Evolutionary conservation across 2,888 invertebrate species (phyloP), one percentile per base, ranked within the genome.

Genomic region (Petrolisthes cinctipes): DNA sequence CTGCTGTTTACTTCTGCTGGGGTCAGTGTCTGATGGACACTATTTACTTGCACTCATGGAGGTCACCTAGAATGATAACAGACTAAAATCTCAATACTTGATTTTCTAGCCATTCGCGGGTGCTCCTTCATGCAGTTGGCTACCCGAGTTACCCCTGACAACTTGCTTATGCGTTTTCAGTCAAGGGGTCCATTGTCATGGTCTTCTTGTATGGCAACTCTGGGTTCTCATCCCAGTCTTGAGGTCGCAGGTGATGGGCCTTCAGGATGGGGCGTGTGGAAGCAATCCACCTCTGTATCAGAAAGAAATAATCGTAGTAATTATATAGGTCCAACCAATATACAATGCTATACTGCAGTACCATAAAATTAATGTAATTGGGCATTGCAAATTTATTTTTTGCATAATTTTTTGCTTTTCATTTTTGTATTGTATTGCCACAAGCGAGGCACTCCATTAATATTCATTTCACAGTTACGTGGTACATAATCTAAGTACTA

Each of bases 181-280:
- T 90, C 5, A 90, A 71, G 71, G 89, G 89, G 61, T 90, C 90
- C 88, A 90, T 87, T 3, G 90, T 90, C 79, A 88, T 83, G 54
- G 90, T 89, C 79, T 90, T 90, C 78, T 88, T 90, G 86, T 89
- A 89, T 54, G 80, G 84, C 23, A 90, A 71, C 54, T 83, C 82
- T 7, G 90, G 88, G 71, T 89, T 90, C 75, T 88, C 85, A 53
- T 86, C 84, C 89, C 89, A 89, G 88, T 90, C 90, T 61, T 90
- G 88, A 14, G 90, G 86, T 73, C 90, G 71, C 56, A 90, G 86
- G 82, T 90, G 90, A 71, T 90, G 90, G 5, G 90, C 90, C 80
- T 90, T 90, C 73, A 90, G 87, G 82, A 90, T 84, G 6, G 90
- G 90, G 7, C 87, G 86, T 7, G 90, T 90, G 17, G 90, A 89